phyloP scores from a whole-genome alignment of 2,888 invertebrate genomes.

The Lottia scabra region DNA sequence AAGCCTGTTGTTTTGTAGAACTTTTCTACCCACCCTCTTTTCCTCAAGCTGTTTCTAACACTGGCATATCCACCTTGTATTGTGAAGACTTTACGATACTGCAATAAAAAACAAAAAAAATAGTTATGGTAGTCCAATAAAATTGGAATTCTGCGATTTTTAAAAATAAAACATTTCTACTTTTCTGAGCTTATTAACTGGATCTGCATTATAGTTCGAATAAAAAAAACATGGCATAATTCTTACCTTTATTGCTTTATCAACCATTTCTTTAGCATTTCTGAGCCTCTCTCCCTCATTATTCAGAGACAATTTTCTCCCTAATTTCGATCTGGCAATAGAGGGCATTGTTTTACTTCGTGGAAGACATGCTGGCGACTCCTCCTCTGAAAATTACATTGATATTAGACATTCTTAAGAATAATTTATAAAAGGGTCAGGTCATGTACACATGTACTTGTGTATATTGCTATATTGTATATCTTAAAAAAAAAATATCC shows the following conservation, averaged over 20 bases:
- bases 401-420: no score
- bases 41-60: slow-evolving; percentile 62
- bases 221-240: no score
- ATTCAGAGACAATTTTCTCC: slow-evolving; percentile 37
- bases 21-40: slow-evolving; percentile 69
- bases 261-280: slow-evolving; percentile 62
- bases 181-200: no score
- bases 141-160: no score
- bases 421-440: no score
- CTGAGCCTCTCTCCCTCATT: slow-evolving; percentile 57
- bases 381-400: no score
- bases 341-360: slow-evolving; percentile 63
- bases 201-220: no score
- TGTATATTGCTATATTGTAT: no score
- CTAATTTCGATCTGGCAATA: slow-evolving; percentile 49
- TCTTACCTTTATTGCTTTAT: slow-evolving; percentile 64
- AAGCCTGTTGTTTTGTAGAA: slow-evolving; percentile 61
- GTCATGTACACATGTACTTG: not conserved
- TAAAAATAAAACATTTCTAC: no score
- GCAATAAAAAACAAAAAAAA: no score
- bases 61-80: slow-evolving; percentile 69
- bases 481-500: no score
- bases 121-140: no score
- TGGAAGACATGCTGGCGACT: slow-evolving; percentile 17
- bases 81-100: slow-evolving; percentile 68